A percentile compares a stretch with the other conserved stretches of the same genome.
Evolutionary conservation across 1,140 invertebrate species (phyloP).

Genomic region (Hypothenemus hampei): DNA sequence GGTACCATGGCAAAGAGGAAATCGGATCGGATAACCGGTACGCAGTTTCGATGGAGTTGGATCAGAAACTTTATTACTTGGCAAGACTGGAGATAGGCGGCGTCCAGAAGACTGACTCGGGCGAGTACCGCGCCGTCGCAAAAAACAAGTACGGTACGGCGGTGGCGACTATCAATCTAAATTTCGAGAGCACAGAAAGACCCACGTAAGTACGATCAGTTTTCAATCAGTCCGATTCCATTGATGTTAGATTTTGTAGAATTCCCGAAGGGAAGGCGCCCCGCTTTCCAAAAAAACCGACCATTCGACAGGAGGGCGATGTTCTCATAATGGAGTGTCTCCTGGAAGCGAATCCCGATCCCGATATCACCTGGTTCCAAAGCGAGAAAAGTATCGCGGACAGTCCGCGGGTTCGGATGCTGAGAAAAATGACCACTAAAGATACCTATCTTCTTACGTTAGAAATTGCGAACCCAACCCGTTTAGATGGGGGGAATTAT

Average conservation of each 20-base stretch:
- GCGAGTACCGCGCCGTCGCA: constrained; percentile 89
- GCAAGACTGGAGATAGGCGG: constrained; percentile 77
- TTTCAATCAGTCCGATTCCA: constrained; percentile 1
- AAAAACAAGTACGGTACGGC: constrained; percentile 90
- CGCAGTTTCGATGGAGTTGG: constrained; percentile 72
- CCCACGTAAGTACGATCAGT: constrained; percentile 77
- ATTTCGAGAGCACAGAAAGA: constrained; percentile 86
- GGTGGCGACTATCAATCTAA: constrained; percentile 90
- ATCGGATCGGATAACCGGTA: constrained; percentile 62
- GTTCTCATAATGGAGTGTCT: constrained; percentile 93
- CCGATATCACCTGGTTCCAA: constrained; percentile 94
- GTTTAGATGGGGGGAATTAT: constrained; percentile 95
- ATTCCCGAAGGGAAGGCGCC: constrained; percentile 93
- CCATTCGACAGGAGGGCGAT: constrained; percentile 92
- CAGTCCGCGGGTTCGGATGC: constrained; percentile 80
- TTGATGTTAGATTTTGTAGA: too few relatives aligned
- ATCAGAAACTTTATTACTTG: constrained; percentile 85
- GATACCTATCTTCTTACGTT: constrained; percentile 86
- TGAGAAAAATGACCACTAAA: constrained; percentile 76
- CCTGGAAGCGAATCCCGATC: constrained; percentile 89
- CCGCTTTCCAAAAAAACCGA: constrained; percentile 95
- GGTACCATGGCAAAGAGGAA: constrained; percentile 79
- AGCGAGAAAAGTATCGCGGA: constrained; percentile 77
- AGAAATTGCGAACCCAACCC: constrained; percentile 89
- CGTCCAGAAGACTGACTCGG: constrained; percentile 80